phyloP scores from a whole-genome alignment of 2,797 vertebrate genomes.

The Catharus ustulatus region DNA sequence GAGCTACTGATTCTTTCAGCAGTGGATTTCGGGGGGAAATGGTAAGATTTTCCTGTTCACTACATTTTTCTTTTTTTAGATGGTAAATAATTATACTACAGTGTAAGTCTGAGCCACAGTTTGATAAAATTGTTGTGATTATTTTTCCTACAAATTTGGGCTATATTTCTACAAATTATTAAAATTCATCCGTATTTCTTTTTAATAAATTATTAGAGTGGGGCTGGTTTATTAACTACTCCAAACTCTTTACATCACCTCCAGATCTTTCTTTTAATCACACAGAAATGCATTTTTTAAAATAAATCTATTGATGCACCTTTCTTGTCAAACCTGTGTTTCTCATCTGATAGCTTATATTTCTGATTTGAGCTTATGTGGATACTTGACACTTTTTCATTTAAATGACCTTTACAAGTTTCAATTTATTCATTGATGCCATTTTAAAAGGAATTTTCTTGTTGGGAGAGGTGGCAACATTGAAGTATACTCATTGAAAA shows the following conservation, averaged over 20 bases:
- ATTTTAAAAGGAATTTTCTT: not conserved
- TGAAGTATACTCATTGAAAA: not conserved
- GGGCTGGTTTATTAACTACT: not conserved
- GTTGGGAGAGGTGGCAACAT: not conserved
- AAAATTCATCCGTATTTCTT: not conserved
- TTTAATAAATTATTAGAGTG: not conserved
- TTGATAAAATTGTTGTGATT: not conserved
- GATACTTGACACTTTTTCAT: not conserved
- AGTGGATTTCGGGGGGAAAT: fast-evolving
- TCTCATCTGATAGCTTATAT: not conserved
- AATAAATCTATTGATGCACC: fast-evolving
- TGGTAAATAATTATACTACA: not conserved
- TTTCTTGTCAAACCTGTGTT: not conserved
- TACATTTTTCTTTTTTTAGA: not conserved
- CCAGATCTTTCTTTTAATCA: not conserved
- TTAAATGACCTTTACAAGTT: not conserved
- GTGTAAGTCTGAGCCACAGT: not conserved
- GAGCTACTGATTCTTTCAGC: not conserved
- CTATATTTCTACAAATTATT: not conserved
- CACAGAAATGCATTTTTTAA: fast-evolving
- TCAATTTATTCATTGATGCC: not conserved
- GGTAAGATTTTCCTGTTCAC: not conserved
- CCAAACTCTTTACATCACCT: not conserved
- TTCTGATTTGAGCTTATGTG: not conserved
- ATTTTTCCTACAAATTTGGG: not conserved